These are phyloP conservation scores for human DNA, from an alignment of 2,113 vertebrate genomes.

Conservation along the genomic window DNA sequence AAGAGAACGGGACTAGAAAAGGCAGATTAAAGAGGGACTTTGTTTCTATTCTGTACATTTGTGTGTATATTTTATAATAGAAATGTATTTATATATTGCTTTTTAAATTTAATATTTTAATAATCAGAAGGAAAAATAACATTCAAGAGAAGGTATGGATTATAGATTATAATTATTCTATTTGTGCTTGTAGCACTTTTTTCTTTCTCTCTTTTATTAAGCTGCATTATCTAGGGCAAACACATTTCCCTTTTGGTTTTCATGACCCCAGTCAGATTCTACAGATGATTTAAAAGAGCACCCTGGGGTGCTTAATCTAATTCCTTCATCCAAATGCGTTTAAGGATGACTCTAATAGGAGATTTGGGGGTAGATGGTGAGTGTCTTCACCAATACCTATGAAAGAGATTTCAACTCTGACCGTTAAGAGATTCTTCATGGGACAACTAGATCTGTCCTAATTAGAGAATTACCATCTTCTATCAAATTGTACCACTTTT, in stretches of 20 bases:
- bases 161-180: not conserved
- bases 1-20: constrained; percentile 21
- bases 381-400: not conserved
- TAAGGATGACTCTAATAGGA: not conserved
- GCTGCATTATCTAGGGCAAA: not conserved
- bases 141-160: not conserved
- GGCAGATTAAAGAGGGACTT: not conserved
- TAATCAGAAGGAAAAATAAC: constrained; percentile 18
- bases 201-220: constrained; percentile 8
- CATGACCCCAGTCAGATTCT: not conserved
- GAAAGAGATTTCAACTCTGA: constrained; percentile 30
- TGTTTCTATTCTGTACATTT: not conserved
- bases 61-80: not conserved
- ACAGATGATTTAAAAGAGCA: constrained; percentile 14
- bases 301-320: not conserved
- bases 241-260: not conserved
- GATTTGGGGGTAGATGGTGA: not conserved
- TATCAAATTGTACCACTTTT: not conserved
- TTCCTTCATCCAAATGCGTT: not conserved
- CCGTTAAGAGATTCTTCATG: not conserved
- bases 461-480: not conserved
- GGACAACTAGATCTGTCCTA: not conserved
- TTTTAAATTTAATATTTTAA: constrained; percentile 2
- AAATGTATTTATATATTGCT: not conserved
- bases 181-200: not conserved